Conservation (phyloP, 2,797 vertebrate genomes). For the Carduelis carduelis region DNA sequence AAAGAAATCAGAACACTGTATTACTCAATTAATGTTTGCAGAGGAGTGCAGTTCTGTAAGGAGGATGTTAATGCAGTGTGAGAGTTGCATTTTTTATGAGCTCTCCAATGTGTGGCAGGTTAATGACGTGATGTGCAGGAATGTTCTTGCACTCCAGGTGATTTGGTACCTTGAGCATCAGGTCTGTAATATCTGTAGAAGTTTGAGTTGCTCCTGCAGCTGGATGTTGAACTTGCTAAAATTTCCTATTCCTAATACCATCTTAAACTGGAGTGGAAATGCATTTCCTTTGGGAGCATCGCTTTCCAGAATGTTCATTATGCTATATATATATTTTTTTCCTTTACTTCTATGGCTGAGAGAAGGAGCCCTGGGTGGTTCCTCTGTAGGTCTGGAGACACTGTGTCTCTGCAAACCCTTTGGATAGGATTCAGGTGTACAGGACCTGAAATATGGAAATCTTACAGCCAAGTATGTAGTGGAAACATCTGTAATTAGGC, state of each 20-base stretch:
- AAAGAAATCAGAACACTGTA: background rate
- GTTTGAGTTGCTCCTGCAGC: background rate
- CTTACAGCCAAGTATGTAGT: background rate
- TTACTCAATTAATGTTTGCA: conserved; percentile 21
- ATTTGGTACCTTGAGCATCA: background rate
- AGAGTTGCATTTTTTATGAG: conserved; percentile 4
- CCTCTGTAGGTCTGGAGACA: background rate
- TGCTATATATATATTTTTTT: background rate
- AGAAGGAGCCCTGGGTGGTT: background rate
- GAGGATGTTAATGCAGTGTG: background rate
- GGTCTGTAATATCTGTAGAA: background rate
- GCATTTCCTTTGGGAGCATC: conserved; percentile 18
- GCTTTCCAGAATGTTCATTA: conserved; percentile 57
- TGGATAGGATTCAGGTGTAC: background rate
- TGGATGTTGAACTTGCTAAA: background rate
- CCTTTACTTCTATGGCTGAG: background rate
- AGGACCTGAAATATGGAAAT: background rate
- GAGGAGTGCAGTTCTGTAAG: conserved; percentile 1
- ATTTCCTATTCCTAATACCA: background rate
- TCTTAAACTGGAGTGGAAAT: background rate
- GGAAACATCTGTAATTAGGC: background rate
- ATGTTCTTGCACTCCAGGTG: background rate
- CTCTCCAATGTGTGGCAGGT: background rate
- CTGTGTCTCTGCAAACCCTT: background rate
- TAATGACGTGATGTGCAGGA: background rate